Evolutionary conservation across 2,113 vertebrate genomes (phyloP).

Genomic region (Chloebia gouldiae): DNA sequence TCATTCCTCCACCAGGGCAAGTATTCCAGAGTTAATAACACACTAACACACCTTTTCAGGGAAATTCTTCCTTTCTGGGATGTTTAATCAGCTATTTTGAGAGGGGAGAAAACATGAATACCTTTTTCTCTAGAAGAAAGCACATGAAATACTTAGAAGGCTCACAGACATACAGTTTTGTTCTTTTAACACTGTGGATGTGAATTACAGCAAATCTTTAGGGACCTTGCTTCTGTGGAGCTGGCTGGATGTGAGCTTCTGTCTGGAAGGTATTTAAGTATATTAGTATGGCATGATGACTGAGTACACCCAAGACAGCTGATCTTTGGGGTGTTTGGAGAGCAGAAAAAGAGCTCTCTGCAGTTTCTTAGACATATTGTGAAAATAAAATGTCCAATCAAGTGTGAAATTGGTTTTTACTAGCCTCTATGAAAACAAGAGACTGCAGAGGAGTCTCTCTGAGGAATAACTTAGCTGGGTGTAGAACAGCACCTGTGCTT

Average conservation of each 20-base stretch:
- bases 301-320: not conserved
- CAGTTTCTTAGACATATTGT: not conserved
- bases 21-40: not conserved
- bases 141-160: not conserved
- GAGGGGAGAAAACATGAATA: not conserved
- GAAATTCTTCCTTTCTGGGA: not conserved
- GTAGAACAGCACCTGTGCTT: not conserved
- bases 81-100: not conserved
- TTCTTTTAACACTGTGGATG: not conserved
- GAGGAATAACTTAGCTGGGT: not conserved
- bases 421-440: not conserved
- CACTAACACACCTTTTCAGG: not conserved
- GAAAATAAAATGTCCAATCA: not conserved
- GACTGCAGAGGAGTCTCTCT: not conserved
- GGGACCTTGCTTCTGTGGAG: not conserved
- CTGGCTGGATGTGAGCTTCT: not conserved
- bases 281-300: not conserved
- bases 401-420: not conserved
- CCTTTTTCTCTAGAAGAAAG: not conserved
- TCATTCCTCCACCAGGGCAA: not conserved
- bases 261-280: not conserved
- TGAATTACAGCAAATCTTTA: not conserved
- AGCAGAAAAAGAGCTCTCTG: not conserved
- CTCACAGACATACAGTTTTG: fast-evolving
- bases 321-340: not conserved